A percentile compares a stretch with the other conserved stretches of the same genome.
Evolutionary conservation across 2,797 vertebrate genomes (phyloP).

Genomic region (Typhlichthys eigenmanni): DNA sequence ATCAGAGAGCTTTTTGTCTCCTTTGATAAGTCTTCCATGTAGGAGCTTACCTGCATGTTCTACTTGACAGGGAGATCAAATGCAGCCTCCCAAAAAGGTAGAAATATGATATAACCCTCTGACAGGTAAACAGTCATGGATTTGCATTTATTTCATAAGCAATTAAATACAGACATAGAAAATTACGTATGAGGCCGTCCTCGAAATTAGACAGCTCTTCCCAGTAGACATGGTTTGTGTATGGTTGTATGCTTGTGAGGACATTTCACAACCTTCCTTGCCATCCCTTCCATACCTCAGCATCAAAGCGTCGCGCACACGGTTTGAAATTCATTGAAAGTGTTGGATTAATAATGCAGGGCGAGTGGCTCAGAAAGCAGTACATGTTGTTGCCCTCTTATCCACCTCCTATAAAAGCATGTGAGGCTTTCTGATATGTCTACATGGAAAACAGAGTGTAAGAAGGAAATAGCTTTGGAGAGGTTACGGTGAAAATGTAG

Average conservation of each 20-base stretch:
- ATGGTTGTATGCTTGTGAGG: slow-evolving; percentile 40
- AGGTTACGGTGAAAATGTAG: slow-evolving; percentile 40
- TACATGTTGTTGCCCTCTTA: slow-evolving; percentile 45
- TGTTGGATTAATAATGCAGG: slow-evolving; percentile 75
- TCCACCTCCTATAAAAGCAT: slow-evolving; percentile 54
- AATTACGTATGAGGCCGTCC: slow-evolving; percentile 42
- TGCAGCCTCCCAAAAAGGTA: background rate
- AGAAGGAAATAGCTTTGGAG: slow-evolving; percentile 30
- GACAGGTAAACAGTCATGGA: slow-evolving; percentile 45
- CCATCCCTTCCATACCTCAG: slow-evolving; percentile 34
- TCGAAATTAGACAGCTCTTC: slow-evolving; percentile 48
- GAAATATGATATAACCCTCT: slow-evolving; percentile 24
- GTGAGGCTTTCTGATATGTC: slow-evolving; percentile 39
- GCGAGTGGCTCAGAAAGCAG: slow-evolving; percentile 56
- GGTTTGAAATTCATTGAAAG: slow-evolving; percentile 78
- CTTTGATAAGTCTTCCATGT: slow-evolving; percentile 15
- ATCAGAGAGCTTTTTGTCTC: slow-evolving; percentile 13
- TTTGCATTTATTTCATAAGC: background rate
- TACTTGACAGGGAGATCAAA: slow-evolving; percentile 41
- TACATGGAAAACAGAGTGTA: slow-evolving; percentile 51
- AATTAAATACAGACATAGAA: slow-evolving; percentile 15
- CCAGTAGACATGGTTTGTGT: slow-evolving; percentile 36
- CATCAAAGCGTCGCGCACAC: slow-evolving; percentile 68
- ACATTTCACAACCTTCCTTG: slow-evolving; percentile 21
- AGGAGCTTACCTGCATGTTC: slow-evolving; percentile 11